Base-by-base conservation (phyloP, 2,113 vertebrate genomes). In the Bostrychus sinensis region DNA sequence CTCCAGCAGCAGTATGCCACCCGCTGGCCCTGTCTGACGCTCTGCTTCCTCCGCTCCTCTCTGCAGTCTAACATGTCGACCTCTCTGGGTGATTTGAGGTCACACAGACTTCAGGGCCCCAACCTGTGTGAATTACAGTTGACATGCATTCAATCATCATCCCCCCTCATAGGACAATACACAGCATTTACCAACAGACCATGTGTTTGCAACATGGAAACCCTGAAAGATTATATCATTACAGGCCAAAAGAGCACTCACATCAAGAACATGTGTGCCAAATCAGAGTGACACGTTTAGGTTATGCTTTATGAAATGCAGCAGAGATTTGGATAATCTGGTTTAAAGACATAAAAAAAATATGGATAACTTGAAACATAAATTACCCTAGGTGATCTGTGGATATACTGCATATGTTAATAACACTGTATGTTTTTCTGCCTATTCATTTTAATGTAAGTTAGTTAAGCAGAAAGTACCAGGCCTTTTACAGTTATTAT, bases 191-290 rank as follows among this genome's bases (percentile, higher is more conserved):
- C 70, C 69, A 76, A 78, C 48, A 76, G 65, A 56, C 75, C 85
- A 87, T 77, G 70, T 86, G 80, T 81, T 75, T 72, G 77, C 81
- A 86, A 81, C 78, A 81, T 81, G 81, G 62, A 64, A 78, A 32
- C 62, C 20, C 37, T 54, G 39, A 63, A 34, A 70, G 30, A 72
- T 68, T 66, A 38, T 41, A 53, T 64, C 60, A 66, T 43, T 43
- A 41, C 32, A 56, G 62, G 59, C 42, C 62, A 76, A 66, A 70
- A 26, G 54, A 55, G 20, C 22, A 9, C 17, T 68, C 28, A 23
- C 11, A 56, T 12, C 16, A 19, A 50, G 14, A 10, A 22, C 38
- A 64, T 20, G 5, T 70, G 55, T 50, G 53, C 22, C 23, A 46
- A 41, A 43, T 50, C 25, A 56, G 20, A 20, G 14, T 45, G 61